These are phyloP conservation scores for Bembecia ichneumoniformis DNA, from an alignment of 2,888 invertebrate species.

Conservation along the genomic window DNA sequence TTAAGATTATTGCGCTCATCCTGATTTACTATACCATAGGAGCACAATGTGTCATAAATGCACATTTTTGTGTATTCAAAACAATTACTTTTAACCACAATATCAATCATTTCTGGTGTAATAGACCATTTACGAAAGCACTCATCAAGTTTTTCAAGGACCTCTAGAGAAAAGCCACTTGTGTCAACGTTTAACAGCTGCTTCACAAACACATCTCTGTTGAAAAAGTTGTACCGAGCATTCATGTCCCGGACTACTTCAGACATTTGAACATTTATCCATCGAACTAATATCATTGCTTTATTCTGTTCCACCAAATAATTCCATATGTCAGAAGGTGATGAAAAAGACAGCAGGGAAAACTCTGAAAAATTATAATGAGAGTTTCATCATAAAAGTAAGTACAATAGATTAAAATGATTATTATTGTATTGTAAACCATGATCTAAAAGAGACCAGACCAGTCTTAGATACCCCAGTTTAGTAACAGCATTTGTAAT, in stretches of 20 bases:
- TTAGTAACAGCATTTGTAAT: too few species aligned
- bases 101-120: conserved; percentile 71
- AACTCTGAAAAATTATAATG: conserved; percentile 50
- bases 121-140: conserved; percentile 72
- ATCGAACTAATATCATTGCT: conserved; percentile 70
- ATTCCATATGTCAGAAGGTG: conserved; percentile 72
- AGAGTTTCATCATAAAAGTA: not conserved
- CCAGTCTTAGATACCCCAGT: too few species aligned
- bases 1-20: conserved; percentile 71
- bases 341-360: conserved; percentile 61
- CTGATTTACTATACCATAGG: conserved; percentile 76
- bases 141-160: conserved; percentile 56
- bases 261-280: conserved; percentile 74
- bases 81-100: conserved; percentile 56
- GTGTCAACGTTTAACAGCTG: conserved; percentile 59
- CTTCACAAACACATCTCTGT: conserved; percentile 51
- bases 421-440: not conserved
- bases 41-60: conserved; percentile 73
- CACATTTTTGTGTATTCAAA: conserved; percentile 67
- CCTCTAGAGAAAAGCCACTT: conserved; percentile 41
- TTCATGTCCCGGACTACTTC: conserved; percentile 65
- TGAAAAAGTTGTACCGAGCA: conserved; percentile 57
- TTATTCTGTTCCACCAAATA: conserved; percentile 73
- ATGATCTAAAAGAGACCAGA: not conserved
- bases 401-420: not conserved